These are phyloP conservation scores for Mormyrus iriodes DNA, from an alignment of 2,113 vertebrate species.

Conservation along the genomic window DNA sequence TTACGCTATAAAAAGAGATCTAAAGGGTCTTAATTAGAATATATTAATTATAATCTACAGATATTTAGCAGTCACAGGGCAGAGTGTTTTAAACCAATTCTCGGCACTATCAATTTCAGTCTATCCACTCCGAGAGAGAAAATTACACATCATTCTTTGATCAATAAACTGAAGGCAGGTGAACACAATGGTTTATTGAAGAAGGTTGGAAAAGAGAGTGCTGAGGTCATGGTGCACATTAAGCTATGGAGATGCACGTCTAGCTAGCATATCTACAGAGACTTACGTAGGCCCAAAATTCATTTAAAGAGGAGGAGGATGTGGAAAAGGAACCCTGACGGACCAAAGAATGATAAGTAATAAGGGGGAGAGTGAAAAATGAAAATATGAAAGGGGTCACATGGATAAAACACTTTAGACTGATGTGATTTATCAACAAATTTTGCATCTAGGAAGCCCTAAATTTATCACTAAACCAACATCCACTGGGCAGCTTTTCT, in stretches of 20 bases:
- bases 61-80: neutral
- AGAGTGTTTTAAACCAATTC: neutral
- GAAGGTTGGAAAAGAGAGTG: neutral
- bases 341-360: slow-evolving; percentile 50
- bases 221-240: slow-evolving; percentile 19
- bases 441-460: neutral
- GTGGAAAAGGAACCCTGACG: slow-evolving; percentile 90
- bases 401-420: neutral
- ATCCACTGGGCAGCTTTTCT: neutral
- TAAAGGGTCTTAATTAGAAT: neutral
- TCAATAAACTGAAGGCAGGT: neutral
- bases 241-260: slow-evolving; percentile 54
- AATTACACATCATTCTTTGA: neutral
- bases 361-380: slow-evolving; percentile 37
- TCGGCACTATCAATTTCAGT: neutral
- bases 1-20: neutral
- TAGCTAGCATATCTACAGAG: slow-evolving; percentile 60
- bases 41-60: neutral
- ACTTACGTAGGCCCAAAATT: slow-evolving; percentile 98
- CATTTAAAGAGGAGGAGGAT: slow-evolving; percentile 92
- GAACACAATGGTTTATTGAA: neutral
- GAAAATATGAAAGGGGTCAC: neutral
- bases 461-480: neutral
- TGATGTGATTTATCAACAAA: neutral
- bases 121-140: neutral